A percentile compares a stretch with the other conserved stretches of the same genome.
These are phyloP conservation scores for Dastarcus helophoroides DNA, from an alignment of 2,888 invertebrate species.

Conservation along the genomic window DNA sequence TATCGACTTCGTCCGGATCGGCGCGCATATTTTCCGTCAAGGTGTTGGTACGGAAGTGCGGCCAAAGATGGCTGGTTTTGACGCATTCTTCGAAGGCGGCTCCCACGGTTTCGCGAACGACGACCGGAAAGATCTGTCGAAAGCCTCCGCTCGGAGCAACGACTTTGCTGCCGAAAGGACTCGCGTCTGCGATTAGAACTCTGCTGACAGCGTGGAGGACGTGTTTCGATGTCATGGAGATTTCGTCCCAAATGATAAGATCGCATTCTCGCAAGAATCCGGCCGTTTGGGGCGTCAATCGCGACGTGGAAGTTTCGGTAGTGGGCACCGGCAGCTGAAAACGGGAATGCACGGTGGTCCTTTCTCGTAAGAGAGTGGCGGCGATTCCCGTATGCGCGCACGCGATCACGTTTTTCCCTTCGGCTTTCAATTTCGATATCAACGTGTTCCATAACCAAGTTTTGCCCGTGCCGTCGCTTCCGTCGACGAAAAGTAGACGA, in stretches of 20 bases:
- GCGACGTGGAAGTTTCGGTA: neutral
- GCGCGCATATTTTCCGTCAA: neutral
- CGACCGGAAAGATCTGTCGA: neutral
- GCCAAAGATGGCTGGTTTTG: neutral
- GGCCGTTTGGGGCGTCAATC: conserved; percentile 1
- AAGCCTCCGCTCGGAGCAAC: neutral
- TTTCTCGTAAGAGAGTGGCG: neutral
- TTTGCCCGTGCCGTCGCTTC: neutral
- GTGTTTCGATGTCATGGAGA: neutral
- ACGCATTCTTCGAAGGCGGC: conserved; percentile 1
- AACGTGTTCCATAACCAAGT: neutral
- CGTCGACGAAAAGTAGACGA: neutral
- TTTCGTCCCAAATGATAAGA: neutral
- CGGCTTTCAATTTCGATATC: neutral
- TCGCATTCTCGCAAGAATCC: neutral
- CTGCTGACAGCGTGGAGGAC: neutral
- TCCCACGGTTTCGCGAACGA: neutral
- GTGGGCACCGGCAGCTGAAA: conserved; percentile 1
- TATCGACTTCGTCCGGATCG: neutral
- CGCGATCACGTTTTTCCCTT: neutral
- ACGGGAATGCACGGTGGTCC: neutral
- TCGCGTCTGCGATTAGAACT: neutral
- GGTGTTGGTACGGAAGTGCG: neutral
- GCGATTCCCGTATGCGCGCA: conserved; percentile 1
- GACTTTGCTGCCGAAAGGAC: conserved; percentile 1